A percentile compares a stretch with the other conserved stretches of the same genome.
Conservation (phyloP, 2,888 invertebrate genomes). For the Lithophane socia region DNA sequence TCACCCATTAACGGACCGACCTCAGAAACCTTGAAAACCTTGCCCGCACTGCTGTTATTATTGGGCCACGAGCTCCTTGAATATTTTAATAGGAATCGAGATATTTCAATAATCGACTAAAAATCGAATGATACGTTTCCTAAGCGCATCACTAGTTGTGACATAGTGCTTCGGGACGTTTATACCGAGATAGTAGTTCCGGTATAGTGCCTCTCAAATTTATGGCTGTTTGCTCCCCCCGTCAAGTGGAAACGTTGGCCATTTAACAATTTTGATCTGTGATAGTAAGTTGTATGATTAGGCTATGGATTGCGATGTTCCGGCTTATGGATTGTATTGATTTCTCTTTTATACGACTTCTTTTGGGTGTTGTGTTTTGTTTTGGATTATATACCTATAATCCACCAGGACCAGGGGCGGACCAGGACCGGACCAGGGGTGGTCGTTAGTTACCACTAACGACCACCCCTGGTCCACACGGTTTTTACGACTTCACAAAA, state of each 20-base stretch:
- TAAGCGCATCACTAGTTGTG: conserved; percentile 50
- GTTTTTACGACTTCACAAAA: neutral
- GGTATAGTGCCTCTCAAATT: conserved; percentile 75
- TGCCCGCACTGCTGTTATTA: neutral
- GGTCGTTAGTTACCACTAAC: no score
- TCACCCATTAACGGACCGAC: neutral
- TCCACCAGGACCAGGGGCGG: no score
- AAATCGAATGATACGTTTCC: conserved; percentile 2
- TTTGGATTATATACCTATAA: no score
- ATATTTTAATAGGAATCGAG: neutral
- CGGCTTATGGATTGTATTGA: conserved; percentile 5
- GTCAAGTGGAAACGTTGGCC: conserved; percentile 76
- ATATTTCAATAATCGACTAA: conserved; percentile 13
- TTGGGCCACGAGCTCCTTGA: neutral
- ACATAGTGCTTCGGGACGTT: conserved; percentile 67
- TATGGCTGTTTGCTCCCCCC: conserved; percentile 80
- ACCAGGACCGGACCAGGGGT: no score
- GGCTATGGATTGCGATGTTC: conserved; percentile 25
- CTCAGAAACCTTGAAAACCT: neutral
- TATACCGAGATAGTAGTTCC: conserved; percentile 78
- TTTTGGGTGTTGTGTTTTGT: neutral
- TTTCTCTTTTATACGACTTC: neutral
- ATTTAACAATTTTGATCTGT: conserved; percentile 81
- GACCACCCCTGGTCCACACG: neutral
- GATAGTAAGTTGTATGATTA: conserved; percentile 67